These are phyloP conservation scores for Malthinus flaveolus DNA, from an alignment of 2,888 invertebrate species.

Conservation along the genomic window DNA sequence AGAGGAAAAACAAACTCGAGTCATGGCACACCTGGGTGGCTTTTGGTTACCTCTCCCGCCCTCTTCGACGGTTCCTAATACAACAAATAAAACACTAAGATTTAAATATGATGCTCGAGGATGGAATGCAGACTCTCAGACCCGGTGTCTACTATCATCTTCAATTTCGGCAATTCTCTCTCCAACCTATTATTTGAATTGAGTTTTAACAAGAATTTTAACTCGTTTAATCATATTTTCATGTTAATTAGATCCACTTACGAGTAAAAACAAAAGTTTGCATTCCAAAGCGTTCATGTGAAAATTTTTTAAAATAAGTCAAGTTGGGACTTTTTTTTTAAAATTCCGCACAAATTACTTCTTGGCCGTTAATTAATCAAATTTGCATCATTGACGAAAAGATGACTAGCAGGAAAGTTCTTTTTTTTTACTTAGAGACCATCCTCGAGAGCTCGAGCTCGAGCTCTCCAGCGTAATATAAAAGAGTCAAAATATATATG, in stretches of 20 bases:
- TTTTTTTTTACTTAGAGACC: no score
- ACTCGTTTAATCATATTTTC: slow-evolving; percentile 3
- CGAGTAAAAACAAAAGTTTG: no score
- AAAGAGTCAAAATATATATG: no score
- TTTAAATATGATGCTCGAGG: slow-evolving; percentile 45
- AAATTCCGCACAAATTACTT: no score
- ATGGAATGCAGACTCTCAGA: slow-evolving; percentile 51
- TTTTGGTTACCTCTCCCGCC: slow-evolving; percentile 36
- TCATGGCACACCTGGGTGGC: slow-evolving; percentile 54
- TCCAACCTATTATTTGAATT: slow-evolving; percentile 26
- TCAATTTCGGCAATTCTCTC: slow-evolving; percentile 18
- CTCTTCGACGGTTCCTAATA: slow-evolving; percentile 29
- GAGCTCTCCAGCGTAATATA: no score
- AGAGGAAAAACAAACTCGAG: slow-evolving; percentile 54
- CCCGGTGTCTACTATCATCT: slow-evolving; percentile 48
- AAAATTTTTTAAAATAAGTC: no score
- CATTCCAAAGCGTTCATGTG: no score
- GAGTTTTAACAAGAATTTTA: slow-evolving; percentile 8
- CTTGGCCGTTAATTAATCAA: no score
- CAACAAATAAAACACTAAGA: slow-evolving; percentile 42
- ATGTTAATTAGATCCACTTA: background rate
- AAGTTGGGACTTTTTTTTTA: no score
- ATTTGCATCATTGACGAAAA: no score
- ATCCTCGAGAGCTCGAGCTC: no score
- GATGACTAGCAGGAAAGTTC: no score